These are phyloP conservation scores for Sinopyrophorus schimmeli DNA, from an alignment of 2,888 invertebrate species.

Conservation along the genomic window DNA sequence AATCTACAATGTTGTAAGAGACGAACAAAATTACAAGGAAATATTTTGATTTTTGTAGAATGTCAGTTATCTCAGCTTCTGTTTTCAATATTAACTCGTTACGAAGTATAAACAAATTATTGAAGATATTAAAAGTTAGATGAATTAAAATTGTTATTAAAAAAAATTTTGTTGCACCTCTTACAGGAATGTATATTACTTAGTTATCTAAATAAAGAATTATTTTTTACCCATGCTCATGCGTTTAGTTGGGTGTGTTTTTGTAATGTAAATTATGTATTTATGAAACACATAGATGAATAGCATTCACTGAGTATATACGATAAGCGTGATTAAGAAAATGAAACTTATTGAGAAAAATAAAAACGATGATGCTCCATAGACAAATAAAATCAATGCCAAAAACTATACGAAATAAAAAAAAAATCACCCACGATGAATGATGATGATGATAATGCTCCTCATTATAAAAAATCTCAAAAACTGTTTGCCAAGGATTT, in stretches of 20 bases:
- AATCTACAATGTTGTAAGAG: too few relatives aligned
- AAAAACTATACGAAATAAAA: conserved; percentile 29
- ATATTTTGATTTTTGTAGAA: too few relatives aligned
- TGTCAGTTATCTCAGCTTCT: too few relatives aligned
- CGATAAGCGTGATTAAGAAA: conserved; percentile 31
- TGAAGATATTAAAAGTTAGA: too few relatives aligned
- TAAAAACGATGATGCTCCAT: neutral
- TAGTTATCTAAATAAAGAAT: too few relatives aligned
- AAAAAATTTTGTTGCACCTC: too few relatives aligned
- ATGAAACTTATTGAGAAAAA: conserved; percentile 17
- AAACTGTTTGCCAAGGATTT: neutral
- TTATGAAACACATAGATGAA: conserved; percentile 42
- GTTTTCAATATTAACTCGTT: too few relatives aligned
- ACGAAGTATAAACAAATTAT: too few relatives aligned
- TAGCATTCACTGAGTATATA: conserved; percentile 53
- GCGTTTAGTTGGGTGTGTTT: conserved; percentile 27
- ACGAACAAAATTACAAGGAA: too few relatives aligned
- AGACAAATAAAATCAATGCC: conserved; percentile 11
- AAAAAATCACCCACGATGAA: too few relatives aligned
- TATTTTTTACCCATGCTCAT: conserved; percentile 24
- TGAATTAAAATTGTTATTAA: too few relatives aligned
- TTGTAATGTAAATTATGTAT: conserved; percentile 32
- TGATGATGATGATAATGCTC: conserved; percentile 44
- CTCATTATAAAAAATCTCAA: conserved; percentile 33
- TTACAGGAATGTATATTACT: too few relatives aligned